Percentiles rank a stretch among this genome's conserved stretches.
These are phyloP conservation scores for Polydrusus tereticollis DNA, from an alignment of 2,888 invertebrate species.

Conservation along the genomic window DNA sequence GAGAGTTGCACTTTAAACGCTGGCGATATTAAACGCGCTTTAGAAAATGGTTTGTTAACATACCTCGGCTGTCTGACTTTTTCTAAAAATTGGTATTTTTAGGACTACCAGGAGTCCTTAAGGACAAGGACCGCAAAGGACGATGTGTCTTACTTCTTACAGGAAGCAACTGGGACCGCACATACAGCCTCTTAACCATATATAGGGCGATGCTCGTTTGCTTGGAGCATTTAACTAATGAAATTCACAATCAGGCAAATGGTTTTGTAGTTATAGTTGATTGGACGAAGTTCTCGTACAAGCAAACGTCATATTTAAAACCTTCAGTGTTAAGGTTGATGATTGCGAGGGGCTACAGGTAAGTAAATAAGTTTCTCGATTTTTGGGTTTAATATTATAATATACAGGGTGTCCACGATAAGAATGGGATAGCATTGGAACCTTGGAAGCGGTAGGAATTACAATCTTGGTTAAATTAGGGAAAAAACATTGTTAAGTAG, in stretches of 20 bases:
- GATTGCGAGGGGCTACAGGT: conserved; percentile 82
- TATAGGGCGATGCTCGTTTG: conserved; percentile 81
- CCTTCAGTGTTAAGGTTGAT: conserved; percentile 84
- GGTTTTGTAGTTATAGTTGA: conserved; percentile 91
- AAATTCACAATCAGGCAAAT: conserved; percentile 82
- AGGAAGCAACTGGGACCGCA: conserved; percentile 84
- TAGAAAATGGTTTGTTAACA: conserved; percentile 73
- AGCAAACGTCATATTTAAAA: conserved; percentile 85
- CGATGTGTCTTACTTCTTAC: conserved; percentile 81
- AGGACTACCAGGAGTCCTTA: conserved; percentile 81
- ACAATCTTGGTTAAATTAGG: no score
- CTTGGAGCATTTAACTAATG: conserved; percentile 82
- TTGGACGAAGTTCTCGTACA: conserved; percentile 89
- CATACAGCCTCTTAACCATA: conserved; percentile 81
- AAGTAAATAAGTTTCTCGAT: neutral
- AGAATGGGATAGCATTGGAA: no score
- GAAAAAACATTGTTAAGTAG: no score
- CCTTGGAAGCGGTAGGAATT: no score
- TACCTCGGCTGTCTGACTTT: no score
- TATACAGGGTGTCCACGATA: no score
- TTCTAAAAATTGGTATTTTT: no score
- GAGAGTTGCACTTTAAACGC: conserved; percentile 73
- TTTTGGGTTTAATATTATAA: no score
- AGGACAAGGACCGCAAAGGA: conserved; percentile 85
- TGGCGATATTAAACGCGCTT: conserved; percentile 80